Conservation (phyloP, 1,140 invertebrate genomes). For the Adoxophyes honmai region DNA sequence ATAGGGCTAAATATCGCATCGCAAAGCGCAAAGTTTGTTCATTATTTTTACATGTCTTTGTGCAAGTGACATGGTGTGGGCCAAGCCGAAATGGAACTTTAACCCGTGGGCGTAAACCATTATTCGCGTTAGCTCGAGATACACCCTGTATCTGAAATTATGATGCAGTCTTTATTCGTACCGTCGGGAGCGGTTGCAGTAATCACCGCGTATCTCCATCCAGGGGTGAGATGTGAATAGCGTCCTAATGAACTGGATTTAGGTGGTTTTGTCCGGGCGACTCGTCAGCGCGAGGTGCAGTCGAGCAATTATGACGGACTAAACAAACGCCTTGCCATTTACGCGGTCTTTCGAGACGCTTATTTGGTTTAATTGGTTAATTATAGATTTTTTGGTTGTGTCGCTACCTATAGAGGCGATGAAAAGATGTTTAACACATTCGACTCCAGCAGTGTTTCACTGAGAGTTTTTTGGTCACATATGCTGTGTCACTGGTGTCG, state of each 20-base stretch:
- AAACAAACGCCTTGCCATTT: constrained; percentile 55
- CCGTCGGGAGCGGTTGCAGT: constrained; percentile 76
- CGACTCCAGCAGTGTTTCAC: too few relatives aligned
- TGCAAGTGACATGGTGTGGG: constrained; percentile 61
- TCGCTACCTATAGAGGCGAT: too few relatives aligned
- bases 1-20: constrained; percentile 54
- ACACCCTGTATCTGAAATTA: constrained; percentile 75
- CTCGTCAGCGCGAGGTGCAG: constrained; percentile 72
- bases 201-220: constrained; percentile 77
- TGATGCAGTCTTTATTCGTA: constrained; percentile 77
- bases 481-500: too few relatives aligned
- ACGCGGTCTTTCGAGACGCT: constrained; percentile 40
- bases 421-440: too few relatives aligned
- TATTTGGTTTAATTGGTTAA: constrained; percentile 33
- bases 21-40: constrained; percentile 63
- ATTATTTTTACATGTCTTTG: constrained; percentile 77
- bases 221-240: constrained; percentile 73
- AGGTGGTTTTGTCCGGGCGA: constrained; percentile 73
- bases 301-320: constrained; percentile 70
- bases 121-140: constrained; percentile 40
- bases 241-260: constrained; percentile 76
- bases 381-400: constrained; percentile 38
- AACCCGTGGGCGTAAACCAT: constrained; percentile 42
- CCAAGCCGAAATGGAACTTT: constrained; percentile 45
- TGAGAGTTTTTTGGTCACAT: too few relatives aligned